Conservation (phyloP, 2,797 vertebrate genomes). For the Chiloscyllium punctatum region DNA sequence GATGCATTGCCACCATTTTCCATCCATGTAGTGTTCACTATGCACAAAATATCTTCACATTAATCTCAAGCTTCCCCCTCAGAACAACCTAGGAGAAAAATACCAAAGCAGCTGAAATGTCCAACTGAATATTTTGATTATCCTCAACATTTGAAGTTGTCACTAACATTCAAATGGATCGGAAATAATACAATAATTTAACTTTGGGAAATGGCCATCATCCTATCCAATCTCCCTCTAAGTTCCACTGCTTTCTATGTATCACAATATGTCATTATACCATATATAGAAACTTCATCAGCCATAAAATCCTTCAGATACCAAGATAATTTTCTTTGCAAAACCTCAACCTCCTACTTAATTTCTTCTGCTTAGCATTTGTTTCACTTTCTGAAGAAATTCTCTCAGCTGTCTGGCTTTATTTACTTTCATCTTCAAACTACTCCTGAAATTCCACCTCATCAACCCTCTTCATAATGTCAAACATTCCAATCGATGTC, state of each 20-base stretch:
- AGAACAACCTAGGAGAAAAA: not conserved
- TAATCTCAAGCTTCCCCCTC: not conserved
- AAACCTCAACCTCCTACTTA: not conserved
- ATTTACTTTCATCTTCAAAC: not conserved
- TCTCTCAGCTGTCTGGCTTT: not conserved
- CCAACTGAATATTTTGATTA: not conserved
- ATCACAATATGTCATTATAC: not conserved
- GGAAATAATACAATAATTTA: not conserved
- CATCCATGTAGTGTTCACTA: not conserved
- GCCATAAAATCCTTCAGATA: not conserved
- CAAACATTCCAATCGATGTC: not conserved
- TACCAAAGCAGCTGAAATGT: not conserved
- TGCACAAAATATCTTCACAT: not conserved
- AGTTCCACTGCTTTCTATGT: not conserved
- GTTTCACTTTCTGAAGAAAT: not conserved
- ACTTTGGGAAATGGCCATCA: not conserved
- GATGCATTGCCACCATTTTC: not conserved
- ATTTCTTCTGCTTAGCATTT: not conserved
- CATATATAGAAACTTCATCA: not conserved
- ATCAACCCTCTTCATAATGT: not conserved
- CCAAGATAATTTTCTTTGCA: not conserved
- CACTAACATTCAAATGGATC: not conserved
- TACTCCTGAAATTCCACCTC: not conserved
- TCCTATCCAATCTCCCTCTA: not conserved
- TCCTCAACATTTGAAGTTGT: not conserved